Evolutionary conservation across 2,888 invertebrate genomes (phyloP).

Genomic region (Callimorpha dominula): DNA sequence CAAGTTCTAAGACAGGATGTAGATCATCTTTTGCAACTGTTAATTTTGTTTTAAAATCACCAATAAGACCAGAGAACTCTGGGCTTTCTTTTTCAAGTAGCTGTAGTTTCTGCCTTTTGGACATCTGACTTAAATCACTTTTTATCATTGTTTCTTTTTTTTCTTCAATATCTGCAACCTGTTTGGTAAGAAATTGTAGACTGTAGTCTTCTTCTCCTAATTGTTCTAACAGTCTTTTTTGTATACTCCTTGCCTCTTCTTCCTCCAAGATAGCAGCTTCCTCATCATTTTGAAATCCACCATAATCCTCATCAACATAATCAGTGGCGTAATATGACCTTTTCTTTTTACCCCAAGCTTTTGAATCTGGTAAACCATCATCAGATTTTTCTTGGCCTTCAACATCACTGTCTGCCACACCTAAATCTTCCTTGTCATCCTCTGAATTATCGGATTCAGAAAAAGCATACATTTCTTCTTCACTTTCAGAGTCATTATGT

Average conservation of each 20-base stretch:
- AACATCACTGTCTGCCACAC: slow-evolving; percentile 90
- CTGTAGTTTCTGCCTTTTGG: slow-evolving; percentile 91
- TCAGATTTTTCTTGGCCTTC: slow-evolving; percentile 90
- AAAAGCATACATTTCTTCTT: slow-evolving; percentile 89
- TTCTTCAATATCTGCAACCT: slow-evolving; percentile 71
- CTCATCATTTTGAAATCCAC: slow-evolving; percentile 89
- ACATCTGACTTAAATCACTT: slow-evolving; percentile 91
- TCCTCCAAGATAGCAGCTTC: slow-evolving; percentile 92
- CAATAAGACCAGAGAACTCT: slow-evolving; percentile 92
- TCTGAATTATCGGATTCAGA: slow-evolving; percentile 82
- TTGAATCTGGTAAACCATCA: slow-evolving; percentile 91
- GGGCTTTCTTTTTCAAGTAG: slow-evolving; percentile 95
- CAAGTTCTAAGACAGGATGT: slow-evolving; percentile 89
- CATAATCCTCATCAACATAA: slow-evolving; percentile 95
- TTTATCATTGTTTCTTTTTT: slow-evolving; percentile 87
- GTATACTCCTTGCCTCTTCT: slow-evolving; percentile 93
- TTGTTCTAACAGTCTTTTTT: slow-evolving; percentile 91
- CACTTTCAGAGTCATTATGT: slow-evolving; percentile 85
- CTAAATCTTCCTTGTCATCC: slow-evolving; percentile 78
- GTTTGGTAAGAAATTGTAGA: slow-evolving; percentile 85
- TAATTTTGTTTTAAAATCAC: slow-evolving; percentile 92
- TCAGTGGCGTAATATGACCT: slow-evolving; percentile 94
- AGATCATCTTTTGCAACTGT: slow-evolving; percentile 89
- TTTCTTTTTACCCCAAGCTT: slow-evolving; percentile 96
- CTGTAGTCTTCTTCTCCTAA: slow-evolving; percentile 92